Conservation (phyloP, 2,888 invertebrate species). For the Subacronicta megacephala region DNA sequence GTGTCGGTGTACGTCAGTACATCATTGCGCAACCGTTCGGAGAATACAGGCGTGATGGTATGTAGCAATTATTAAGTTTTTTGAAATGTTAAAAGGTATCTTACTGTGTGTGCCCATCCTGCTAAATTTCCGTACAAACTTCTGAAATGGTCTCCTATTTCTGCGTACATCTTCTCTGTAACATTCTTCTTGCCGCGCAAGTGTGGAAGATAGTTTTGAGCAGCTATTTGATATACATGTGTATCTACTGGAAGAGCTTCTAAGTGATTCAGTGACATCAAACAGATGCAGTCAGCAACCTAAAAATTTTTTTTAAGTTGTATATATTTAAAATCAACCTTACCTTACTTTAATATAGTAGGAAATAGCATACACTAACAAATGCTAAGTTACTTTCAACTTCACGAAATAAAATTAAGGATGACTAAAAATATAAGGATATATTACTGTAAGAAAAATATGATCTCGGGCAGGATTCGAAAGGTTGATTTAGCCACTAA, state of each 20-base stretch:
- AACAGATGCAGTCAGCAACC: slow-evolving; percentile 99
- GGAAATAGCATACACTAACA: no score
- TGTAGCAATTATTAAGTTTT: no score
- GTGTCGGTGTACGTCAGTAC: no score
- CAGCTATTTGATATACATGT: slow-evolving; percentile 97
- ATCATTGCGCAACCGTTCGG: no score
- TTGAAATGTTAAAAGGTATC: no score
- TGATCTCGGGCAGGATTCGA: no score
- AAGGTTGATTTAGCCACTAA: no score
- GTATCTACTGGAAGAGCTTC: slow-evolving; percentile 98
- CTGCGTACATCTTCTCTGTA: slow-evolving; percentile 95
- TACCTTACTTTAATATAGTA: neutral
- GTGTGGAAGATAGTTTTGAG: slow-evolving; percentile 94
- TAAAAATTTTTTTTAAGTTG: slow-evolving; percentile 68
- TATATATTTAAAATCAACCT: neutral
- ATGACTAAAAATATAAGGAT: no score
- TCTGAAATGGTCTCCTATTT: slow-evolving; percentile 95
- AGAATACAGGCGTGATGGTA: no score
- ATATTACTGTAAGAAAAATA: no score
- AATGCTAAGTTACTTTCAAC: no score
- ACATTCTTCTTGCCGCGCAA: slow-evolving; percentile 93
- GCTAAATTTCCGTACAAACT: slow-evolving; percentile 95
- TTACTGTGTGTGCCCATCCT: slow-evolving; percentile 98
- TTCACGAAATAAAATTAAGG: no score
- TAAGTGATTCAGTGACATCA: slow-evolving; percentile 98